These are phyloP conservation scores for Cryptoblepharus egeriae DNA, from an alignment of 2,797 vertebrate species.

Conservation along the genomic window DNA sequence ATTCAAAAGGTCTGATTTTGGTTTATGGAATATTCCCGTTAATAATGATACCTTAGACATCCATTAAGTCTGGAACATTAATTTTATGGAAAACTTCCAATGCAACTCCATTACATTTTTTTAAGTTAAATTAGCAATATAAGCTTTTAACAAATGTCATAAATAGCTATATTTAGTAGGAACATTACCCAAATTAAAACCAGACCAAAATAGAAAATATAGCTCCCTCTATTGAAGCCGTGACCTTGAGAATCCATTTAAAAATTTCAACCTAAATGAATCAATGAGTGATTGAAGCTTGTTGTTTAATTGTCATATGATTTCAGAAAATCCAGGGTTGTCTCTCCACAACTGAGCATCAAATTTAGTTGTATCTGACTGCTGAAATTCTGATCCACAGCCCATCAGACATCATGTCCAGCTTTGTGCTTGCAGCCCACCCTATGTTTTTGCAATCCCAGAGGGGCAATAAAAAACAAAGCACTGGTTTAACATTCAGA, in stretches of 20 bases:
- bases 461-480: too few relatives aligned
- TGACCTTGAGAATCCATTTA: slow-evolving; percentile 74
- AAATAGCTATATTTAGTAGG: slow-evolving; percentile 80
- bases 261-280: slow-evolving; percentile 50
- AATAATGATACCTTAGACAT: slow-evolving; percentile 82
- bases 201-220: slow-evolving; percentile 81
- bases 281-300: slow-evolving; percentile 42
- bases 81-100: slow-evolving; percentile 84
- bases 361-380: slow-evolving; percentile 15
- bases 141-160: slow-evolving; percentile 83
- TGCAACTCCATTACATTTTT: slow-evolving; percentile 80
- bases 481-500: too few relatives aligned
- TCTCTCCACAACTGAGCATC: background rate
- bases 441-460: background rate
- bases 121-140: slow-evolving; percentile 77
- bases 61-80: slow-evolving; percentile 83
- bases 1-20: slow-evolving; percentile 77
- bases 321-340: slow-evolving; percentile 30
- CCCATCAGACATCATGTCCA: background rate
- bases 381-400: background rate
- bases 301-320: slow-evolving; percentile 47
- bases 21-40: slow-evolving; percentile 80
- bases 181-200: slow-evolving; percentile 78
- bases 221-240: slow-evolving; percentile 62
- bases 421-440: too few relatives aligned